Conservation (phyloP, 2,888 invertebrate species). For the Lasioglossum lativentre region DNA sequence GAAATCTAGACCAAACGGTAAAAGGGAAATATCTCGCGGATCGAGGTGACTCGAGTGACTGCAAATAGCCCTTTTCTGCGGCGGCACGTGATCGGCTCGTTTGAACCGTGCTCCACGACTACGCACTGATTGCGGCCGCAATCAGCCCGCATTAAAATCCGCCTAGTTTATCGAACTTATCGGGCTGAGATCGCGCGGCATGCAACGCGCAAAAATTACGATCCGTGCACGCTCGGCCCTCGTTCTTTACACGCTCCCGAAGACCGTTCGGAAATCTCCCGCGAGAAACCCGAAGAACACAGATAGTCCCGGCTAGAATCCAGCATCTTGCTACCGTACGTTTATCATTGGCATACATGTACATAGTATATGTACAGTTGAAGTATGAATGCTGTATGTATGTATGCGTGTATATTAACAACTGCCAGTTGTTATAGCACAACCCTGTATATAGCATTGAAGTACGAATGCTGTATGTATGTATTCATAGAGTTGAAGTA, state of each 20-base stretch:
- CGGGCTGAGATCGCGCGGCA: slow-evolving; percentile 17
- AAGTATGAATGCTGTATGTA: too few relatives aligned
- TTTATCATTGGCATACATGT: too few relatives aligned
- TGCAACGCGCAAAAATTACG: slow-evolving; percentile 51
- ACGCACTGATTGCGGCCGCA: slow-evolving; percentile 58
- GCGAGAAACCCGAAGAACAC: not conserved
- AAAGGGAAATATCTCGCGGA: slow-evolving; percentile 27
- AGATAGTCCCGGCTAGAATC: not conserved
- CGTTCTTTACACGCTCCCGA: not conserved
- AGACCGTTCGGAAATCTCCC: not conserved
- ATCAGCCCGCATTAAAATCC: slow-evolving; percentile 54
- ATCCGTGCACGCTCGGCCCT: not conserved
- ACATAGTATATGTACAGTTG: too few relatives aligned
- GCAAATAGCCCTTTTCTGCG: slow-evolving; percentile 35
- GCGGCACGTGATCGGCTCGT: slow-evolving; percentile 61
- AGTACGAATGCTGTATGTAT: too few relatives aligned
- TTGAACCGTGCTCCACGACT: slow-evolving; percentile 24
- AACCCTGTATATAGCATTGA: too few relatives aligned
- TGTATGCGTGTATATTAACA: too few relatives aligned
- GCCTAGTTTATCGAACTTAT: slow-evolving; percentile 20
- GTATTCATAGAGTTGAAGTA: too few relatives aligned
- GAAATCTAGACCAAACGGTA: not conserved
- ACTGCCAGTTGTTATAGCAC: too few relatives aligned
- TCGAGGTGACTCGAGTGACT: slow-evolving; percentile 1
- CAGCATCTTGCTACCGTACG: not conserved